A percentile compares a stretch with the other conserved stretches of the same genome.
Conservation (phyloP, 1,140 invertebrate species). For the Solenopsis fugax region DNA sequence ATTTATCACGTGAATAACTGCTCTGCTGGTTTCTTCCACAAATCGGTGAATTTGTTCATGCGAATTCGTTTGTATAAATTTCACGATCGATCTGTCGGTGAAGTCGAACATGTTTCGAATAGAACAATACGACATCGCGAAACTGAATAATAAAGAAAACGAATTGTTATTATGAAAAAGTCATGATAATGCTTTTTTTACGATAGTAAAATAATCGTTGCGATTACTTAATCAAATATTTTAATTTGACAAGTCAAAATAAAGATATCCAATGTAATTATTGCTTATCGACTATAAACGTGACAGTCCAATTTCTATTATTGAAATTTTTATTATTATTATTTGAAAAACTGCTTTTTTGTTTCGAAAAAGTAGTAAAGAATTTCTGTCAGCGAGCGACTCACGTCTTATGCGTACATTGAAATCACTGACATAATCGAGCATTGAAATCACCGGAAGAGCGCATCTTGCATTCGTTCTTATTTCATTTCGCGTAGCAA, state of each 20-base stretch:
- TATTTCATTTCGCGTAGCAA: background rate
- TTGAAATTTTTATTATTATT: background rate
- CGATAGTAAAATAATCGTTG: background rate
- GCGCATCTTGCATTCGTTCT: no score
- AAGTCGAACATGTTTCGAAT: background rate
- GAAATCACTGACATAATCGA: background rate
- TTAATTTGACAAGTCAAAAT: background rate
- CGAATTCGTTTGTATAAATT: background rate
- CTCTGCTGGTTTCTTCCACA: background rate
- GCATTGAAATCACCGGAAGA: conserved; percentile 42
- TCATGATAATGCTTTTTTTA: background rate
- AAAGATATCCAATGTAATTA: background rate
- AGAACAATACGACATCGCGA: background rate
- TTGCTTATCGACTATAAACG: background rate
- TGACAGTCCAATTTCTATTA: background rate
- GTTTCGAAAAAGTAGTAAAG: background rate
- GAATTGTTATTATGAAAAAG: background rate
- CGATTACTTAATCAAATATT: background rate
- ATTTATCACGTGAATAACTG: background rate
- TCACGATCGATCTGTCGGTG: background rate
- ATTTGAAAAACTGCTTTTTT: background rate
- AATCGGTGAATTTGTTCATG: background rate
- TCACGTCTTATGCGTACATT: background rate
- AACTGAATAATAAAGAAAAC: background rate
- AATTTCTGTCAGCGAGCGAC: background rate